phyloP scores from a whole-genome alignment of 2,888 invertebrate species.

The Phrixothrix hirtus region DNA sequence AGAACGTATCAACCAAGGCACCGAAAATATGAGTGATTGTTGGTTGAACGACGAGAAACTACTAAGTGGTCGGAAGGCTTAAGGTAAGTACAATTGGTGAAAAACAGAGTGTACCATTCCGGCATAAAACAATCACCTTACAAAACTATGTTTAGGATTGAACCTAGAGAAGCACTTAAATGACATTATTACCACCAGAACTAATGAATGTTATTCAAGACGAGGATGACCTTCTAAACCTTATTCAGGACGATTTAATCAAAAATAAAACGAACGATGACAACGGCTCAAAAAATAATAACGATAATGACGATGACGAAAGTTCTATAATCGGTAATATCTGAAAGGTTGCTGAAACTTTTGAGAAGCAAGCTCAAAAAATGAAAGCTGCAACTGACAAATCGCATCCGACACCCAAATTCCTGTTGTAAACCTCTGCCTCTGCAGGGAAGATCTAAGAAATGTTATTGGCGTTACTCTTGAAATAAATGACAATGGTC shows the following conservation, averaged over 20 bases:
- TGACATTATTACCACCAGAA: too few relatives aligned
- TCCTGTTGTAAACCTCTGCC: slow-evolving; percentile 38
- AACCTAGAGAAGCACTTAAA: too few relatives aligned
- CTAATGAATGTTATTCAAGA: too few relatives aligned
- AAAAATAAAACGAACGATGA: too few relatives aligned
- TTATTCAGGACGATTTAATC: too few relatives aligned
- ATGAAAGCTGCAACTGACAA: slow-evolving; percentile 29
- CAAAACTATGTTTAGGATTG: too few relatives aligned
- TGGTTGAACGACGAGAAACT: slow-evolving; percentile 27
- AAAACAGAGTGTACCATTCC: not conserved
- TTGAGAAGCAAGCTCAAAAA: slow-evolving; percentile 31
- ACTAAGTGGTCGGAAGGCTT: slow-evolving; percentile 28
- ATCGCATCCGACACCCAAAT: slow-evolving; percentile 27
- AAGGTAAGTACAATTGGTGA: not conserved
- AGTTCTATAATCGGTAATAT: not conserved
- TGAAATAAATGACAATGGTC: slow-evolving; percentile 33
- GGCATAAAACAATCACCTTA: slow-evolving; percentile 1
- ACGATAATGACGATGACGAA: not conserved
- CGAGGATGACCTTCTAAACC: too few relatives aligned
- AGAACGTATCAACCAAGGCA: not conserved
- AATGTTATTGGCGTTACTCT: slow-evolving; percentile 36
- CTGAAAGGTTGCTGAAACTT: slow-evolving; percentile 10
- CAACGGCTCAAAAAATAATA: too few relatives aligned
- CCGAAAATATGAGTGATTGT: not conserved
- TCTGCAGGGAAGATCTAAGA: slow-evolving; percentile 32